Base-by-base conservation (phyloP, 2,888 invertebrate genomes). In the Pyrgus malvae region DNA sequence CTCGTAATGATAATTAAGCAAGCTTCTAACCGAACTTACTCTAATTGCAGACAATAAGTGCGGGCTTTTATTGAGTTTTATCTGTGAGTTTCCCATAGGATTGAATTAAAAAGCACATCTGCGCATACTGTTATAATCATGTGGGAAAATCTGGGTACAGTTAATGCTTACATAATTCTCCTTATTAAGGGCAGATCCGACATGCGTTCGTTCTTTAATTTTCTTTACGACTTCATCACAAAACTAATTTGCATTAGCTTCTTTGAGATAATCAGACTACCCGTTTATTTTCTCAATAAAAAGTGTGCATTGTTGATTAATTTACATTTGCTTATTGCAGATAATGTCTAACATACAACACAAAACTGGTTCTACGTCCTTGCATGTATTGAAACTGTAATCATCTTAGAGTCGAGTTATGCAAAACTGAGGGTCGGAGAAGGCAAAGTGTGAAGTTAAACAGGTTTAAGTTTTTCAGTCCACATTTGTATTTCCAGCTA, bases 11-110 rank as follows among this genome's bases (percentile, higher is more conserved):
- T 49, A 27, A 49, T 12, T 16, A 12, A 11, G 9, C 9, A 7
- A 38, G 16, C 29, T 29, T 48, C 38, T 48, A 27, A 37, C 35
- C 17, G 8, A 48, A 38, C 35, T 45, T 33, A 33, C 16, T 29
- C 29, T 49, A 48, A 38, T 50, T 42, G 42, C 33, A 6, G 7
- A 3, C 17, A 11, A 7, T 66, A 54, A 54, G 55, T 57, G 54
- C 61, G 55, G 60, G 56, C 59, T 46, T 58, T 59, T 49, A 58
- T 49, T 40, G 50, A 56, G 63, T 65, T 64, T 69, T 65, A 72
- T 69, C 68, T 55, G 31, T 55, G 35, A 59, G 61, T 64, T 82
- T 82, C 78, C 70, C 80, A 83, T 75, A 51, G 69, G 68, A 69
- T 70, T 25, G 41, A 59, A 70, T 68, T 69, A 66, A 72, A 69